Conservation (phyloP, 2,113 vertebrate genomes). For the Semnornis frantzii region DNA sequence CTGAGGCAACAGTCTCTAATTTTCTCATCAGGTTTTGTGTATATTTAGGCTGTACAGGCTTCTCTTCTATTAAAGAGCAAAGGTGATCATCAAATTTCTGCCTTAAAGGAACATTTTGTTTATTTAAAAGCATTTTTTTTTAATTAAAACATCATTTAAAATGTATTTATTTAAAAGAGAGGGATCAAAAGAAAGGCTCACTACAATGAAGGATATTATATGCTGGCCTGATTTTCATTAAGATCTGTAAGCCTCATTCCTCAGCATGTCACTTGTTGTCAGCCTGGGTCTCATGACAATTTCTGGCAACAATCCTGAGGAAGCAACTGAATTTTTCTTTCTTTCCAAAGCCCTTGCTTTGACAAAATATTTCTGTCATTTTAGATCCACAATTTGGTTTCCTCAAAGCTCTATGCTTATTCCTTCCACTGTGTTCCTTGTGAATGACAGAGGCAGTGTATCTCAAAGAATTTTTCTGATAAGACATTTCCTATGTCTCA, state of each 20-base stretch:
- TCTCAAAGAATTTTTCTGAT: background rate
- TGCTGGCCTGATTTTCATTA: background rate
- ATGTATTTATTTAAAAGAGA: background rate
- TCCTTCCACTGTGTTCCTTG: background rate
- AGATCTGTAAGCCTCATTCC: background rate
- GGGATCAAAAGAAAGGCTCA: background rate
- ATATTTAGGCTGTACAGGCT: background rate
- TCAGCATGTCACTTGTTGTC: background rate
- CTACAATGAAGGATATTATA: background rate
- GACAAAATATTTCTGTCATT: background rate
- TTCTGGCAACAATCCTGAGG: background rate
- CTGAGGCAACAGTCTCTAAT: background rate
- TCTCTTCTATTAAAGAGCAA: background rate
- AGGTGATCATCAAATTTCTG: background rate
- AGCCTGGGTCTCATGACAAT: background rate
- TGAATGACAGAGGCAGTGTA: background rate
- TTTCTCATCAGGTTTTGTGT: background rate
- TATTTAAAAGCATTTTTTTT: background rate
- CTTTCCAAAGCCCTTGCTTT: background rate
- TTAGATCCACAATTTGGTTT: background rate
- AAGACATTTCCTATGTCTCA: background rate
- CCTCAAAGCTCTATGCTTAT: background rate
- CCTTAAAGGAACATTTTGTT: background rate
- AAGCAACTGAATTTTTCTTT: background rate
- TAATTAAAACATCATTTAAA: background rate